A percentile compares a stretch with the other conserved stretches of the same genome.
phyloP scores from a whole-genome alignment of 1,140 invertebrate species.

The Panonychus citri region DNA sequence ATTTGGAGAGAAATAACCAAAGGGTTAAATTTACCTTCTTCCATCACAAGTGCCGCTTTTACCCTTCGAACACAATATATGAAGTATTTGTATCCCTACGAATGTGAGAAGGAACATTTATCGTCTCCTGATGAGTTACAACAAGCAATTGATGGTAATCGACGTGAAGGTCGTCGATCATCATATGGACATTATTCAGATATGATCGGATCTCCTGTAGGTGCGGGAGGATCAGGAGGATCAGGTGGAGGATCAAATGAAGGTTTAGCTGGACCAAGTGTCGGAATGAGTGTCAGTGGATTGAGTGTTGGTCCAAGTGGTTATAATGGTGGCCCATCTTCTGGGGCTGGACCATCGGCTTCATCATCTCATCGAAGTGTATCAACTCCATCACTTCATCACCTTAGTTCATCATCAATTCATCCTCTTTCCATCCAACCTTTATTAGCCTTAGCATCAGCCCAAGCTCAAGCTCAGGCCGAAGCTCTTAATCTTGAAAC shows the following conservation, averaged over 20 bases:
- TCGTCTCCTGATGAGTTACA: slow-evolving; percentile 79
- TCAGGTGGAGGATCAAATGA: no score
- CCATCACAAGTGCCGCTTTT: slow-evolving; percentile 96
- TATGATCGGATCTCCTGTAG: slow-evolving; percentile 18
- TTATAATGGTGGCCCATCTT: no score
- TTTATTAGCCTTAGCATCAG: no score
- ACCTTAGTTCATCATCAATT: no score
- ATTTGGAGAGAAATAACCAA: slow-evolving; percentile 99
- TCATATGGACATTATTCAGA: slow-evolving; percentile 65
- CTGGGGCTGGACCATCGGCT: no score
- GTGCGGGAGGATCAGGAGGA: no score
- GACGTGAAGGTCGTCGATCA: slow-evolving; percentile 74
- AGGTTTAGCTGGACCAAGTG: no score
- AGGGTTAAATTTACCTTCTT: slow-evolving; percentile 87
- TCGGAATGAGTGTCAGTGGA: no score
- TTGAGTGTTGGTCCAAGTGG: no score
- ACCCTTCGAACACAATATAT: slow-evolving; percentile 97
- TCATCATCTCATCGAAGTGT: no score
- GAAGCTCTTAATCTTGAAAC: slow-evolving; percentile 35
- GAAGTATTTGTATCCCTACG: slow-evolving; percentile 98
- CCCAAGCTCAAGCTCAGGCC: slow-evolving; percentile 28
- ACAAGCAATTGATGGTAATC: slow-evolving; percentile 91
- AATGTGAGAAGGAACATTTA: slow-evolving; percentile 81
- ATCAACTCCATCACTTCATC: no score
- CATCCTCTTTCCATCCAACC: no score